These are phyloP conservation scores for Chrysolina americana DNA, from an alignment of 2,888 invertebrate genomes.

Conservation along the genomic window DNA sequence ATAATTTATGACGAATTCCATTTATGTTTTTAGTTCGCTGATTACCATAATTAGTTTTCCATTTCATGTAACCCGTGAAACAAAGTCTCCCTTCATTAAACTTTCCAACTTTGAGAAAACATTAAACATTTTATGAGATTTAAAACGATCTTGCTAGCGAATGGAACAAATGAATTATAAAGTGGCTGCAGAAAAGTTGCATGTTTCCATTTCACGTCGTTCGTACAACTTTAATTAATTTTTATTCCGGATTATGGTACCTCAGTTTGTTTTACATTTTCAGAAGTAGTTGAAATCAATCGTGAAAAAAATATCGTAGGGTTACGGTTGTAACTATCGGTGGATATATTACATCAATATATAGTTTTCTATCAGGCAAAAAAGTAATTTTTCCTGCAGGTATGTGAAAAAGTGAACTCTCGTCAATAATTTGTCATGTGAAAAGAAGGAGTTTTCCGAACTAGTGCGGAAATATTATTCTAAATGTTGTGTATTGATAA, in stretches of 20 bases:
- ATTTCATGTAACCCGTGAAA: neutral
- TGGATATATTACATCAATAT: too few species aligned
- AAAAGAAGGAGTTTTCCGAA: too few species aligned
- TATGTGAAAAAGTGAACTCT: too few species aligned
- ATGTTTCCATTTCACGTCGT: neutral
- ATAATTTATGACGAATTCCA: neutral
- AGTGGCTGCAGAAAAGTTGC: neutral
- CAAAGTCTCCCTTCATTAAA: neutral
- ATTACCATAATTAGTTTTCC: neutral
- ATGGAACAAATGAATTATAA: neutral
- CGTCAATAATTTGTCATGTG: too few species aligned
- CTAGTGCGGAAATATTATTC: too few species aligned
- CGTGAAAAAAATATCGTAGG: too few species aligned
- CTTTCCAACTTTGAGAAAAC: conserved; percentile 3
- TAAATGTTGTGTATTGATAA: too few species aligned
- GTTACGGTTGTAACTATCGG: too few species aligned
- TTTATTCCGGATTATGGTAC: neutral
- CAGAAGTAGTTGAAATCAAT: too few species aligned
- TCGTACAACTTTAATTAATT: neutral
- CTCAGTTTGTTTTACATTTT: too few species aligned
- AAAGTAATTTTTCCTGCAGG: too few species aligned
- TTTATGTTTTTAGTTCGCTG: neutral
- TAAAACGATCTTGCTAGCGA: neutral
- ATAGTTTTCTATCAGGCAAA: too few species aligned
- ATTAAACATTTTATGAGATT: neutral